Evolutionary conservation across 2,113 vertebrate genomes (phyloP), one percentile per base, ranked within the genome.

Genomic region (Ploceus nigricollis): DNA sequence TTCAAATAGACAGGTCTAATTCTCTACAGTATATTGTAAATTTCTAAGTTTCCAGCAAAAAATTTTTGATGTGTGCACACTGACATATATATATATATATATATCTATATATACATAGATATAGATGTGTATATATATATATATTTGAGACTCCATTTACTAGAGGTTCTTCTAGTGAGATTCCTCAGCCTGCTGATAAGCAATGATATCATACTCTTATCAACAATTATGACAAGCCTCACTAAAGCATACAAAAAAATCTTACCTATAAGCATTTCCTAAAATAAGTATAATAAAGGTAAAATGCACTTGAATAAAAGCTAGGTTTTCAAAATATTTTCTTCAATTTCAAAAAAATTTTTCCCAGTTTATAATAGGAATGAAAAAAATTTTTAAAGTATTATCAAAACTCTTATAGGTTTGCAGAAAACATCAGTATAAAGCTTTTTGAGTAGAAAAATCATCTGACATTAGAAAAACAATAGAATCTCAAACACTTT

Each of bases 51-150:
- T 73, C 5, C 1, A 6, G 23, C 1, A 2, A 70, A 91, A 89
- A 68, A 2, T 8, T 28, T 3, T 53, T 57, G 53, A 42, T 0
- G 0, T 0, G 2, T 51, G 13, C 24, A 44, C 5, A 39, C 9
- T 23, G 7, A 57, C 9, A 25, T 35, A 40, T 3, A 24, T 31
- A 48, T 7, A 3, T 33, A 33, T 33, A 6, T 51, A 13, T 31
- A 13, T 19, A 25, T 22, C 10, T 31, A 13, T 19, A 25, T 22
- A 7, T 24, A 51, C n/a, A n/a, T n/a, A n/a, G n/a, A n/a, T n/a
- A n/a, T n/a, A n/a, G n/a, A n/a, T n/a, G n/a, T n/a, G n/a, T 33
- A 33, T 33, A 6, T 51, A 13, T 31, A 13, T 19, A 25, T 22
- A 7, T 24, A 51, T 85, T 39, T 85, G 54, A 83, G 24, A 44